Percentiles rank a stretch among this genome's conserved stretches.
phyloP scores from a whole-genome alignment of 1,140 invertebrate species.

The Drosophila sp. region DNA sequence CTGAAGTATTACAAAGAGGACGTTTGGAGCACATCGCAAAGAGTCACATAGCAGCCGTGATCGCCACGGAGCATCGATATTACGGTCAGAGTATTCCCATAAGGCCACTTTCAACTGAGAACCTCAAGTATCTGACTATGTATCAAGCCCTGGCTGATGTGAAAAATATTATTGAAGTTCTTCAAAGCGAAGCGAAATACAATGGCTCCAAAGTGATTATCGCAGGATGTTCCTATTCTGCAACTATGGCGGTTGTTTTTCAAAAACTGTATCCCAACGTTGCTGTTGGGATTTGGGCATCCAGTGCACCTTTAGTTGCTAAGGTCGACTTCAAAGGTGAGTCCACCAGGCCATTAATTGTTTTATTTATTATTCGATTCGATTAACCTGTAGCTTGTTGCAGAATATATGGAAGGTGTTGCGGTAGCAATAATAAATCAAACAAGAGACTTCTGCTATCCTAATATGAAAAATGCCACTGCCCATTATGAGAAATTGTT shows the following conservation, averaged over 20 bases:
- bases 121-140: conserved; percentile 89
- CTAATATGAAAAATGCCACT: conserved; percentile 86
- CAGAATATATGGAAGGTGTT: conserved; percentile 70
- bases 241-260: conserved; percentile 91
- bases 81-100: conserved; percentile 92
- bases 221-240: conserved; percentile 94
- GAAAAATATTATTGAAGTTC: conserved; percentile 88
- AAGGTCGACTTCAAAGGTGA: conserved; percentile 87
- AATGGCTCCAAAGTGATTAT: conserved; percentile 85
- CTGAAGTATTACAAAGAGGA: conserved; percentile 85
- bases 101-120: conserved; percentile 86
- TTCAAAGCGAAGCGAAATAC: conserved; percentile 85
- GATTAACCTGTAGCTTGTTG: conserved; percentile 66
- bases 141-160: conserved; percentile 92
- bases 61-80: conserved; percentile 92
- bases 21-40: conserved; percentile 87
- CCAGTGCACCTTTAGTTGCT: conserved; percentile 90
- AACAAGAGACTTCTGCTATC: conserved; percentile 85
- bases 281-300: conserved; percentile 88
- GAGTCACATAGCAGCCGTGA: conserved; percentile 87
- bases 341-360: not conserved
- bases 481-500: conserved; percentile 84
- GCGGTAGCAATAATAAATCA: conserved; percentile 54
- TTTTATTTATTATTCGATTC: too few relatives aligned
- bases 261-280: conserved; percentile 91